These are phyloP conservation scores for Osmerus eperlanus DNA, from an alignment of 2,113 vertebrate species.

Conservation along the genomic window DNA sequence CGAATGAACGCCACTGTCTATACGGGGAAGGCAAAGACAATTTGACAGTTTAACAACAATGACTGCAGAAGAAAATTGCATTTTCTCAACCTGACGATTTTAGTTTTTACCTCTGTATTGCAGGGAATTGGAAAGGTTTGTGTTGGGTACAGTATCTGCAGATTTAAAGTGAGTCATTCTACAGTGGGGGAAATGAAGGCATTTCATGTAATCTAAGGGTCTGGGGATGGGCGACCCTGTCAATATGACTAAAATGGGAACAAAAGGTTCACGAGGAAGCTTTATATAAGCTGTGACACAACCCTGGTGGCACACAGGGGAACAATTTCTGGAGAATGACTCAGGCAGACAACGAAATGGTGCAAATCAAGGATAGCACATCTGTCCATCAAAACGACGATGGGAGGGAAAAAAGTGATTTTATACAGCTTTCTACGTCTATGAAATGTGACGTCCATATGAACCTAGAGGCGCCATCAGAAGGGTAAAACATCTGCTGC, in stretches of 20 bases:
- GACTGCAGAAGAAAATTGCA: no score
- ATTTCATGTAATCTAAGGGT: constrained; percentile 37
- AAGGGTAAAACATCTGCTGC: constrained; percentile 40
- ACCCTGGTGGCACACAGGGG: neutral
- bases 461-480: constrained; percentile 9
- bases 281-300: constrained; percentile 27
- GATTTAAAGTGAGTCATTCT: constrained; percentile 8
- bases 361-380: constrained; percentile 28
- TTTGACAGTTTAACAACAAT: no score
- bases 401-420: neutral
- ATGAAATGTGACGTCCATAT: constrained; percentile 6
- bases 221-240: constrained; percentile 21
- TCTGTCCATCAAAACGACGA: constrained; percentile 22
- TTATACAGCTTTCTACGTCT: constrained; percentile 16
- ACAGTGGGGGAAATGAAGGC: constrained; percentile 26
- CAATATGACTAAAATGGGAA: constrained; percentile 24
- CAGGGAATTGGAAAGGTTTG: neutral
- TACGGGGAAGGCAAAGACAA: no score
- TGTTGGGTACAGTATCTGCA: constrained; percentile 2
- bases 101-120: neutral
- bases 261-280: constrained; percentile 15
- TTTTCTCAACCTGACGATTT: neutral
- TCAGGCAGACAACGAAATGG: constrained; percentile 17
- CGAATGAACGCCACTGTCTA: no score
- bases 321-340: constrained; percentile 13